phyloP scores from a whole-genome alignment of 2,888 invertebrate species.

The Empis livida region DNA sequence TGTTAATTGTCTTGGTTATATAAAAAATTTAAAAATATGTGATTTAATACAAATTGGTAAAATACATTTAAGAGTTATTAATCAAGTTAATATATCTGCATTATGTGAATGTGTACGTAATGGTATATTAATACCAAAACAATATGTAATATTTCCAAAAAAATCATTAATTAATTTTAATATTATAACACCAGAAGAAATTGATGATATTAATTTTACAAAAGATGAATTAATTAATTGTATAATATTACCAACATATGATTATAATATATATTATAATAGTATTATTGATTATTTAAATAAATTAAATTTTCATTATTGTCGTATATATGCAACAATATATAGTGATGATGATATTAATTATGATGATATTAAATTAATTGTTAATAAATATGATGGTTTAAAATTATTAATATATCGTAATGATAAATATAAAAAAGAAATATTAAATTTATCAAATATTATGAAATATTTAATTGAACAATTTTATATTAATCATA shows the following conservation, averaged over 20 bases:
- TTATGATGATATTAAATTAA: background rate
- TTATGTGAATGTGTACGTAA: background rate
- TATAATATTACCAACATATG: background rate
- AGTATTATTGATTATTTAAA: background rate
- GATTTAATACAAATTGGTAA: background rate
- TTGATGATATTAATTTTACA: background rate
- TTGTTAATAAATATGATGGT: background rate
- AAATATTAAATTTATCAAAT: background rate
- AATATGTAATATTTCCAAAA: background rate
- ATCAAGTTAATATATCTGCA: background rate
- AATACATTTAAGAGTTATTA: background rate
- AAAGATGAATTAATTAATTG: background rate
- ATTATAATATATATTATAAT: background rate
- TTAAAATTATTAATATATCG: background rate
- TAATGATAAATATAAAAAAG: background rate
- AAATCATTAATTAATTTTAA: background rate
- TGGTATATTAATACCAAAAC: background rate
- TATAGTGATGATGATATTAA: background rate
- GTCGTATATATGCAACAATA: background rate
- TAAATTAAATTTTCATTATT: background rate
- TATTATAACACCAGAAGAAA: background rate
- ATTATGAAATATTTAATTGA: conserved; percentile 1
- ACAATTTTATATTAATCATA: background rate
- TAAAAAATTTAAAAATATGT: background rate
- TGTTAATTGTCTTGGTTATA: background rate